Percentiles rank a stretch among this genome's conserved stretches.
Evolutionary conservation across 2,888 invertebrate genomes (phyloP).

Genomic region (Auanema freiburgensis): DNA sequence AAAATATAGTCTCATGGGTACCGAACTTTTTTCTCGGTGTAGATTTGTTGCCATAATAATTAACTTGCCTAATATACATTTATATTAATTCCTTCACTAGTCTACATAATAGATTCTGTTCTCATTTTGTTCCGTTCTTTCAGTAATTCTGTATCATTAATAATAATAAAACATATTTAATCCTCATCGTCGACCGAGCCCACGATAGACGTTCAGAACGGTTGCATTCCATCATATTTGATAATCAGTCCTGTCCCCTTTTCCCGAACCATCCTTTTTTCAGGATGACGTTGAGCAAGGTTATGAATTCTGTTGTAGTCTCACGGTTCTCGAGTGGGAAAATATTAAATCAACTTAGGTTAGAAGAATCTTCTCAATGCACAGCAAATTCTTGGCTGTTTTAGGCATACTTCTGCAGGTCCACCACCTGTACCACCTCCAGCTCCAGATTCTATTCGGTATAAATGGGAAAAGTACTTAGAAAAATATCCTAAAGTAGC

Average conservation of each 20-base stretch:
- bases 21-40: no score
- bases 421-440: conserved; percentile 35
- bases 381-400: neutral
- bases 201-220: neutral
- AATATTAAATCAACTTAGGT: no score
- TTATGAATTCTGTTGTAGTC: neutral
- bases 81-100: no score
- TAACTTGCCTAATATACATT: no score
- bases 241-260: neutral
- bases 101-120: no score
- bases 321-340: neutral
- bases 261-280: neutral
- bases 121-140: no score
- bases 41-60: no score
- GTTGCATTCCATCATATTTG: neutral
- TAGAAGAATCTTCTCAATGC: no score
- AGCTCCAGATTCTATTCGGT: conserved; percentile 35
- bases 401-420: conserved; percentile 39
- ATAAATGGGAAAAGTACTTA: conserved; percentile 43
- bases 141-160: no score
- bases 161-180: no score
- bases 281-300: neutral
- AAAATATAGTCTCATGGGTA: no score
- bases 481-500: conserved; percentile 41
- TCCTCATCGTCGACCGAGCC: neutral